These are phyloP conservation scores for Protobothrops flavoviridis DNA, from an alignment of 2,113 vertebrate genomes.

Conservation along the genomic window DNA sequence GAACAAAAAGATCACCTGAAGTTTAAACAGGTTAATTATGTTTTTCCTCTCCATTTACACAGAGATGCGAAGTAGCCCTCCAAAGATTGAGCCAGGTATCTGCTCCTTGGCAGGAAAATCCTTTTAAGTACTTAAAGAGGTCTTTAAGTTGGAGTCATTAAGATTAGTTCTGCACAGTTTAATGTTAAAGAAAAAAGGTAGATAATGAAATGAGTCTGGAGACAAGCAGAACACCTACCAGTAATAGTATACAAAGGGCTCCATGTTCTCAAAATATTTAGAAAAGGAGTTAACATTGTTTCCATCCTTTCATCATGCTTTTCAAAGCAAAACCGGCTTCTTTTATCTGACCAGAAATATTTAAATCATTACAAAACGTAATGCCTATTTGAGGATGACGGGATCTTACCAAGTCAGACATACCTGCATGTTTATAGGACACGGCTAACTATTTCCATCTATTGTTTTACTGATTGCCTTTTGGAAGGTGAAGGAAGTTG, in stretches of 20 bases:
- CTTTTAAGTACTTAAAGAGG: slow-evolving; percentile 61
- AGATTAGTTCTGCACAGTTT: slow-evolving; percentile 68
- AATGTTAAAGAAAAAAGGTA: slow-evolving; percentile 60
- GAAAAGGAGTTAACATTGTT: slow-evolving; percentile 17
- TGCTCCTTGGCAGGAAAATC: slow-evolving; percentile 65
- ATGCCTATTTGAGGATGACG: not conserved
- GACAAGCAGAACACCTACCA: not conserved
- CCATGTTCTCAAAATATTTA: slow-evolving; percentile 35
- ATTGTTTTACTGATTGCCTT: slow-evolving; percentile 13
- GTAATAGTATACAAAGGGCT: not conserved
- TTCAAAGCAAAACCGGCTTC: slow-evolving; percentile 18
- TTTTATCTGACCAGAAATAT: not conserved
- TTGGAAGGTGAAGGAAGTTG: slow-evolving; percentile 13
- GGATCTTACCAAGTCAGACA: not conserved
- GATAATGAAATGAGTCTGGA: slow-evolving; percentile 43
- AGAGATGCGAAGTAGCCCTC: slow-evolving; percentile 62
- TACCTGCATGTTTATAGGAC: not conserved
- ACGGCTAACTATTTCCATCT: slow-evolving; percentile 3
- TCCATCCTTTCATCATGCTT: slow-evolving; percentile 28
- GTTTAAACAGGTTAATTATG: slow-evolving; percentile 61
- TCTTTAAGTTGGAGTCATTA: slow-evolving; percentile 61
- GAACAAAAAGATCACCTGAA: slow-evolving; percentile 53
- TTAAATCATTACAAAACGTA: slow-evolving; percentile 5
- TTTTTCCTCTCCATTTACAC: slow-evolving; percentile 65
- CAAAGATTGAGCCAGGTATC: slow-evolving; percentile 58